Evolutionary conservation across 2,888 invertebrate genomes (phyloP).

Genomic region (Blastobasis adustella): DNA sequence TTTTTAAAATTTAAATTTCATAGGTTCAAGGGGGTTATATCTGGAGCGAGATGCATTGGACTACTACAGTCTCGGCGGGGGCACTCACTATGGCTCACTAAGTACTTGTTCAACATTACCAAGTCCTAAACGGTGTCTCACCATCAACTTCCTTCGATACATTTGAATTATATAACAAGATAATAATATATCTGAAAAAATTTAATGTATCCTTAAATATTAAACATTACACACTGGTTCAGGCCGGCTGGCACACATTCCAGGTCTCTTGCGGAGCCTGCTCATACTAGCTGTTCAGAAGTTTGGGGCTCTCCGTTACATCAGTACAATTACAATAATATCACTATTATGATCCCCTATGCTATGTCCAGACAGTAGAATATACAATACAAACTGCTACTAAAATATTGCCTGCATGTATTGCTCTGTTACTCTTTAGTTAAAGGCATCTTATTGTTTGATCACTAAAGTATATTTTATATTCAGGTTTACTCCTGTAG

Average conservation of each 20-base stretch:
- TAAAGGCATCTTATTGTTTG: background rate
- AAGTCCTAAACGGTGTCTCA: constrained; percentile 50
- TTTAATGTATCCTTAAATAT: constrained; percentile 71
- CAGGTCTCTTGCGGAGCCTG: constrained; percentile 44
- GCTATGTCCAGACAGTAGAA: constrained; percentile 52
- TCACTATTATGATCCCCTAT: constrained; percentile 40
- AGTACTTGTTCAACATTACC: constrained; percentile 56
- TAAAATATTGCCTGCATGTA: constrained; percentile 9
- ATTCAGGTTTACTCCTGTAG: constrained; percentile 1
- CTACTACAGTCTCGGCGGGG: constrained; percentile 41
- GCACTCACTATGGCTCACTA: constrained; percentile 64
- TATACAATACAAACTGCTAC: constrained; percentile 22
- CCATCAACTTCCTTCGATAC: constrained; percentile 62
- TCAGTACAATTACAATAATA: constrained; percentile 41
- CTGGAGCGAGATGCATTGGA: constrained; percentile 28
- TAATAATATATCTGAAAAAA: constrained; percentile 75
- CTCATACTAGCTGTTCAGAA: constrained; percentile 51
- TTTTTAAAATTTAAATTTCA: constrained; percentile 49
- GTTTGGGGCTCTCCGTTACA: constrained; percentile 37
- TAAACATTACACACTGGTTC: constrained; percentile 71
- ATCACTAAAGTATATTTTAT: constrained; percentile 4
- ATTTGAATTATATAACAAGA: constrained; percentile 75
- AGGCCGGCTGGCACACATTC: constrained; percentile 54
- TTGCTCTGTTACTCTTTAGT: constrained; percentile 7
- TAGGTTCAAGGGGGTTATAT: constrained; percentile 45